Evolutionary conservation across 2,113 vertebrate species (phyloP), one percentile per base, ranked within the genome.

Genomic region (Ceyx cyanopectus): DNA sequence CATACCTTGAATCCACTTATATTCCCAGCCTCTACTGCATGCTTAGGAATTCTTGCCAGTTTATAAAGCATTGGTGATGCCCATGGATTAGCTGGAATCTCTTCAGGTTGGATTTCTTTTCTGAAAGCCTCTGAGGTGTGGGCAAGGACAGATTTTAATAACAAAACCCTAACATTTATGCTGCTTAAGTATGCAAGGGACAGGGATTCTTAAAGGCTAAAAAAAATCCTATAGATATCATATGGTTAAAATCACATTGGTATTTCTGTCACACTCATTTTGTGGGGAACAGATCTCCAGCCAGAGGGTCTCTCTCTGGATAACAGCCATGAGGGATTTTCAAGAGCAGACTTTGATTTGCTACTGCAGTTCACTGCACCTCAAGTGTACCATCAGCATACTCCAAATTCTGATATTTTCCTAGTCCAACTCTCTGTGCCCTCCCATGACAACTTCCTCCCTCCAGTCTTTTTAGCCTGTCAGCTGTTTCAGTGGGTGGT

Each of bases 271-370:
- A 57, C 58, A 40, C 7, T 40, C 18, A 5, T 86, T 90, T 88
- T 89, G 67, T 62, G 46, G 63, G 56, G 85, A 82, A 41, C 62
- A 69, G 70, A 84, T 91, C 93, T 92, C 50, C 30, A 93, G 37
- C 18, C 81, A 92, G 69, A 51, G 20, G 10, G 5, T 90, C 57
- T 84, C 87, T 90, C 57, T 87, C 87, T 85, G 78, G 16, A 7
- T 69, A 76, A 81, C 14, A 53, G 63, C 37, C 37, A 1, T 21
- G 14, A 41, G 32, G 65, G 60, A 58, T 15, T 76, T 91, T 73
- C 0, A 2, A 87, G 66, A 93, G 75, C 54, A 77, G 79, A 54
- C 40, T 84, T 91, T 70, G 61, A 75, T 92, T 93, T 91, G 63
- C 41, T 56, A 10, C 65, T 75, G 77, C 66, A 85, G 53, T 41